Percentiles rank a stretch among this genome's conserved stretches.
Evolutionary conservation across 2,113 vertebrate species (phyloP).

Genomic region (Etheostoma spectabile): DNA sequence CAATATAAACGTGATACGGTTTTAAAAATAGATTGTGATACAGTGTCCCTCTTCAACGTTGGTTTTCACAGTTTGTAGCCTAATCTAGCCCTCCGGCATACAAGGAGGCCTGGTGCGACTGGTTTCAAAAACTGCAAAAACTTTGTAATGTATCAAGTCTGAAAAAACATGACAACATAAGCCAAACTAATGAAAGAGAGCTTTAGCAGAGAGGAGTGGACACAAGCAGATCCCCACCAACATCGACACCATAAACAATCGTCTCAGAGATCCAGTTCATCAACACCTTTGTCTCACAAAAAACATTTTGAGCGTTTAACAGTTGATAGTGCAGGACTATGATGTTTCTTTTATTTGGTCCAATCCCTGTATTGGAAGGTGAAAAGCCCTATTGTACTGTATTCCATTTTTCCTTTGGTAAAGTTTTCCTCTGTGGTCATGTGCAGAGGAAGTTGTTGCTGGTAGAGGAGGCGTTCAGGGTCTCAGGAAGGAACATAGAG

Average conservation of each 20-base stretch:
- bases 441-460: conserved; percentile 48
- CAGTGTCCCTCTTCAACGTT: background rate
- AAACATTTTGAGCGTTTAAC: background rate
- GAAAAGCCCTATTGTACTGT: background rate
- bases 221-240: background rate
- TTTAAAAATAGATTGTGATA: background rate
- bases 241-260: background rate
- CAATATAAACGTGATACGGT: background rate
- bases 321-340: background rate
- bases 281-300: background rate
- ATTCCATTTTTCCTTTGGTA: conserved; percentile 19
- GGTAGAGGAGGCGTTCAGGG: conserved; percentile 37
- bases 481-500: conserved; percentile 65
- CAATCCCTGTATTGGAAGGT: background rate
- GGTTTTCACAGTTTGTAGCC: background rate
- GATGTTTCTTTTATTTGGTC: background rate
- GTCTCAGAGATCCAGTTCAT: background rate
- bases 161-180: background rate
- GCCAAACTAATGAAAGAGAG: background rate
- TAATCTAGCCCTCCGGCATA: background rate
- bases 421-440: conserved; percentile 37
- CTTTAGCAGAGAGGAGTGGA: background rate
- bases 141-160: background rate
- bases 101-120: background rate
- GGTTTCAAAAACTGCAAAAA: background rate